These are phyloP conservation scores for Cariama cristata DNA, from an alignment of 2,113 vertebrate species.

Conservation along the genomic window DNA sequence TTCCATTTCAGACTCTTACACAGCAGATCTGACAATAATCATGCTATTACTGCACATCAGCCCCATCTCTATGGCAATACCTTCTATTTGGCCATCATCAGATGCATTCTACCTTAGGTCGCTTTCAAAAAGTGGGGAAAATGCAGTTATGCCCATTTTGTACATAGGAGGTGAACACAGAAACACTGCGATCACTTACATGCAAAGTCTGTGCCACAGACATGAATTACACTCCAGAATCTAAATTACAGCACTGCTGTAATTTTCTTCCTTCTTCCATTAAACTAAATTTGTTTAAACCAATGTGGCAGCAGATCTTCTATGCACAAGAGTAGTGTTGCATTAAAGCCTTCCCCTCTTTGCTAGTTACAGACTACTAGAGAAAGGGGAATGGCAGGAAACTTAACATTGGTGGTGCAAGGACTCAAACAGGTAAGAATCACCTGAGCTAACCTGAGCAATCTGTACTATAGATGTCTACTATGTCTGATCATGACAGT, in stretches of 20 bases:
- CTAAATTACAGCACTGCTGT: not conserved
- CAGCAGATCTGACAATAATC: not conserved
- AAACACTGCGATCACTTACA: not conserved
- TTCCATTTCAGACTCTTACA: not conserved
- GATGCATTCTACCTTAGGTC: not conserved
- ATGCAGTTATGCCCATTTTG: not conserved
- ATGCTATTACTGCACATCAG: not conserved
- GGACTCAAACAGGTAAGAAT: not conserved
- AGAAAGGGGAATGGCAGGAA: not conserved
- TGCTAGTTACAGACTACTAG: not conserved
- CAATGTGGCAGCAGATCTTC: not conserved
- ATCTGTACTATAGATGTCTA: not conserved
- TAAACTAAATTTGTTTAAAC: not conserved
- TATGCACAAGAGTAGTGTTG: not conserved
- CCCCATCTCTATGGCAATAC: not conserved
- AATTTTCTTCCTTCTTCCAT: not conserved
- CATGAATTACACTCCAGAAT: not conserved
- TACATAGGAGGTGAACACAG: not conserved
- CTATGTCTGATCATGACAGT: not conserved
- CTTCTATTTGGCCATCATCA: not conserved
- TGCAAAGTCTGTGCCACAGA: not conserved
- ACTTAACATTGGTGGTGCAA: not conserved
- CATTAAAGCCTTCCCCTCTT: not conserved
- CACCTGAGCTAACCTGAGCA: not conserved
- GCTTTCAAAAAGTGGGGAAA: not conserved